Conservation (phyloP, 2,888 invertebrate genomes). For the Caenorhabditis auriculariae region DNA sequence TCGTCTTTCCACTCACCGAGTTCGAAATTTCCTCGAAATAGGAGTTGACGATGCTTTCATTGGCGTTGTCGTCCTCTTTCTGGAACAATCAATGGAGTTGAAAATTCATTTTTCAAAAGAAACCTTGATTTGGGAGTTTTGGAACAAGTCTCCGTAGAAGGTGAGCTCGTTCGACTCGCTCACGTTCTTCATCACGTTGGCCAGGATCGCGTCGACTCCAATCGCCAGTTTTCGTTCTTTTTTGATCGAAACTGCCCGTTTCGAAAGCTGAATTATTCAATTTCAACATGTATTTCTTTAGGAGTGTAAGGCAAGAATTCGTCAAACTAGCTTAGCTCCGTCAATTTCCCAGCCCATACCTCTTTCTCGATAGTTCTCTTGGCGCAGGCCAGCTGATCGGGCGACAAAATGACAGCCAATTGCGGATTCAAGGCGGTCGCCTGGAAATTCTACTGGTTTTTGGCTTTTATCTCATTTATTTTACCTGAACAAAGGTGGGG, state of each 20-base stretch:
- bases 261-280: neutral
- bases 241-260: no score
- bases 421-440: slow-evolving; percentile 58
- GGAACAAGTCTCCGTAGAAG: slow-evolving; percentile 20
- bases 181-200: slow-evolving; percentile 46
- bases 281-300: slow-evolving; percentile 1
- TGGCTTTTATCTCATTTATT: neutral
- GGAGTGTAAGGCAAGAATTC: no score
- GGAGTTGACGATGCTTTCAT: slow-evolving; percentile 25
- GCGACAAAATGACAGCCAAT: slow-evolving; percentile 40
- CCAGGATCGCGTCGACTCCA: slow-evolving; percentile 49
- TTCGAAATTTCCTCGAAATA: slow-evolving; percentile 38
- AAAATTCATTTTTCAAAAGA: no score
- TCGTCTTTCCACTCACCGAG: slow-evolving; percentile 17
- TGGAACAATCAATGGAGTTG: neutral
- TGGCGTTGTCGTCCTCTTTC: slow-evolving; percentile 4
- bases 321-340: no score
- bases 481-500: slow-evolving; percentile 16
- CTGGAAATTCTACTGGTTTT: no score
- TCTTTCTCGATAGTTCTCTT: slow-evolving; percentile 38
- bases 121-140: no score
- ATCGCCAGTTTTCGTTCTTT: slow-evolving; percentile 34
- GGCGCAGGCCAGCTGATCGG: slow-evolving; percentile 41
- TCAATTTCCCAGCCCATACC: no score
- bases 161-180: no score